These are phyloP conservation scores for Eudyptes chrysolophus DNA, from an alignment of 2,113 vertebrate species.

Conservation along the genomic window DNA sequence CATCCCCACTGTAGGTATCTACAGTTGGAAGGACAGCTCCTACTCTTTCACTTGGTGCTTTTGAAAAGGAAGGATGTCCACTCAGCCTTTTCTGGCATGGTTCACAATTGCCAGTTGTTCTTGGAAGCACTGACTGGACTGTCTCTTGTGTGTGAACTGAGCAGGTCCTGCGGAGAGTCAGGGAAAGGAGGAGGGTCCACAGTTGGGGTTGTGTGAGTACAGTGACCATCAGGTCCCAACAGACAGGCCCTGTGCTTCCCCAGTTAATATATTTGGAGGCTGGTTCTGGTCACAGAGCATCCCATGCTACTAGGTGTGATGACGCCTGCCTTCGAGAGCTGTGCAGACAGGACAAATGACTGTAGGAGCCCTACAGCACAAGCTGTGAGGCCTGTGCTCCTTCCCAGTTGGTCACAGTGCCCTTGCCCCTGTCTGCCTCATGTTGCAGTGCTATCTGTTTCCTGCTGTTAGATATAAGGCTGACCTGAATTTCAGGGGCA, in stretches of 20 bases:
- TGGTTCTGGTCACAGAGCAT: not conserved
- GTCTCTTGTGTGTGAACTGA: not conserved
- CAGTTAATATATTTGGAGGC: not conserved
- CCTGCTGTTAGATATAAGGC: not conserved
- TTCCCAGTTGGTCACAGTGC: not conserved
- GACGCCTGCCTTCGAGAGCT: not conserved
- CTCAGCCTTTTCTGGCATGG: not conserved
- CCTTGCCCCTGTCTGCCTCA: not conserved
- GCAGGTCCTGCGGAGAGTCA: not conserved
- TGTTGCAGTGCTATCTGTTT: not conserved
- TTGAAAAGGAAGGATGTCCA: not conserved
- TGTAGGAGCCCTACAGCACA: not conserved
- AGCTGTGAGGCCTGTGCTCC: not conserved
- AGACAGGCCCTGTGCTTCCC: not conserved
- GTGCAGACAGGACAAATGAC: not conserved
- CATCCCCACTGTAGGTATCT: accelerated
- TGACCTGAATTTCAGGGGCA: not conserved
- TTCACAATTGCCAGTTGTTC: not conserved
- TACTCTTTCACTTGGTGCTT: not conserved
- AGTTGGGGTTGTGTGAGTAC: not conserved
- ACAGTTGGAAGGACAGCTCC: not conserved
- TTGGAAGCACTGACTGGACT: not conserved
- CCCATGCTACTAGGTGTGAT: not conserved
- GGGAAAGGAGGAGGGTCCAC: not conserved
- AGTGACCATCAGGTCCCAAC: not conserved